These are phyloP conservation scores for Hydrolagus affinis DNA, from an alignment of 2,113 vertebrate genomes.

Conservation along the genomic window DNA sequence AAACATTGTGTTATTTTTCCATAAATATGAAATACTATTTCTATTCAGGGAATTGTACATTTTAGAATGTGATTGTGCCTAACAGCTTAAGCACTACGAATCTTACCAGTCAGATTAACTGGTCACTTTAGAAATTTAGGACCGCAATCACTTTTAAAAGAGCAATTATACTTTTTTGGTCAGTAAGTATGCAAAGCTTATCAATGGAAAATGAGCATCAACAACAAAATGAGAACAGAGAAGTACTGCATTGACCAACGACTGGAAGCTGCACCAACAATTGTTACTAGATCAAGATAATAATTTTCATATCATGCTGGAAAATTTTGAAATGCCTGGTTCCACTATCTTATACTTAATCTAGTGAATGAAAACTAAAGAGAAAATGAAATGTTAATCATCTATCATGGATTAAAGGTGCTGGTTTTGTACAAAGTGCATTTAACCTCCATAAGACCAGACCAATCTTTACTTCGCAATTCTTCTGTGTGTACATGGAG, in stretches of 20 bases:
- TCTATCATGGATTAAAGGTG: no score
- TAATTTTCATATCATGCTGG: neutral
- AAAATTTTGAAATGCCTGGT: neutral
- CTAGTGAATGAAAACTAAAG: neutral
- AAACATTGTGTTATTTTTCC: no score
- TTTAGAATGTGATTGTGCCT: neutral
- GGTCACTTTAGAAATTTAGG: conserved; percentile 17
- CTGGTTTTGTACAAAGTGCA: neutral
- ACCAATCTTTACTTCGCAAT: neutral
- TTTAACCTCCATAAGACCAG: neutral
- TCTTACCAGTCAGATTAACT: conserved; percentile 4
- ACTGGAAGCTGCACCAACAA: neutral
- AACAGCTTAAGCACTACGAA: neutral
- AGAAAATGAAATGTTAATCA: neutral
- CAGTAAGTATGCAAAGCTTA: neutral
- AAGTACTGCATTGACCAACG: neutral
- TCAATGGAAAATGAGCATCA: neutral
- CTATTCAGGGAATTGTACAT: neutral
- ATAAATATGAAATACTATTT: neutral
- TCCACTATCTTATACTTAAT: neutral
- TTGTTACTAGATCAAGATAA: neutral
- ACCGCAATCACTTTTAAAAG: neutral
- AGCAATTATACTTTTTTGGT: neutral
- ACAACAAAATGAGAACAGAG: neutral
- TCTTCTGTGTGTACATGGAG: neutral